Evolutionary conservation across 2,113 vertebrate genomes (phyloP).

Genomic region (Dipodomys stephensi): DNA sequence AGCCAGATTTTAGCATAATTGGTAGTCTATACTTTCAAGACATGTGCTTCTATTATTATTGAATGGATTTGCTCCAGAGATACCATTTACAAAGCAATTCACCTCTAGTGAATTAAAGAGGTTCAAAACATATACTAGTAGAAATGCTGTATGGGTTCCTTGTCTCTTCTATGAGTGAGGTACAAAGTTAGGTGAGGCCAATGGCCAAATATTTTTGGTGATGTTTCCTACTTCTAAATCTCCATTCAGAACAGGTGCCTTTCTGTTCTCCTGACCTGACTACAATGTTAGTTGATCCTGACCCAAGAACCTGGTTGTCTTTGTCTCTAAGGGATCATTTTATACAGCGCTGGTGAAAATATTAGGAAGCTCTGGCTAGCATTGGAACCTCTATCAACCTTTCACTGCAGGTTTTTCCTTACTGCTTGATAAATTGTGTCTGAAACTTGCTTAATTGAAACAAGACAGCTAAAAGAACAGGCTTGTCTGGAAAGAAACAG

Average conservation of each 20-base stretch:
- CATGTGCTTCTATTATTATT: neutral
- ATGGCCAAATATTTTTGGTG: neutral
- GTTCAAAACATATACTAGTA: neutral
- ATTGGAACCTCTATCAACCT: neutral
- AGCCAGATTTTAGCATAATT: neutral
- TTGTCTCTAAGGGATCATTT: neutral
- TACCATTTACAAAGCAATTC: neutral
- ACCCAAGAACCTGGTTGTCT: neutral
- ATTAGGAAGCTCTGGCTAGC: neutral
- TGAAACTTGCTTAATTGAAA: conserved; percentile 33
- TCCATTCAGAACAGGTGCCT: neutral
- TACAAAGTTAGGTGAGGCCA: neutral
- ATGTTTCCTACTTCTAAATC: neutral
- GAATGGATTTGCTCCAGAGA: neutral
- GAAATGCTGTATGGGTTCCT: neutral
- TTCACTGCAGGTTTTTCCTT: neutral
- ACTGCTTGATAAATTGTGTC: neutral
- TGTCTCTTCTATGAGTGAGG: neutral
- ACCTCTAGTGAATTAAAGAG: neutral
- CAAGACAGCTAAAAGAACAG: neutral
- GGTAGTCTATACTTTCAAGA: neutral
- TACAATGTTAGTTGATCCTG: neutral
- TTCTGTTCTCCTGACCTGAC: neutral
- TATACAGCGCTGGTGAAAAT: neutral
- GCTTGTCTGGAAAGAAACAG: neutral